Base-by-base conservation (phyloP, 1,140 invertebrate species). In the Lanistes nyassanus region DNA sequence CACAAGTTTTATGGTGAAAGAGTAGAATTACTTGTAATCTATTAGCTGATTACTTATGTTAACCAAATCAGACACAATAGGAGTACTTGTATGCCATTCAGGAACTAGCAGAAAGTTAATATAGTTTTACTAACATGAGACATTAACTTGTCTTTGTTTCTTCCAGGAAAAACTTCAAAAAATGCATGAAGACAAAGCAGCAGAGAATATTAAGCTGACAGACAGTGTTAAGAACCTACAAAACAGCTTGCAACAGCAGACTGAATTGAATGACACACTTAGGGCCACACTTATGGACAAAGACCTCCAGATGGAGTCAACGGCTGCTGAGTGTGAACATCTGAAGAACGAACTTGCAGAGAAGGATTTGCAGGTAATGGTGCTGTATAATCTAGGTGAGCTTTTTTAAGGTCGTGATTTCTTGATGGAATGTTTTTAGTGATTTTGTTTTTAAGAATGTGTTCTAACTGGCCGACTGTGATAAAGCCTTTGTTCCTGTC, bases 251-350 rank as follows among this genome's bases (percentile, higher is more conserved):
- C 56, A 55, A n/a, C 64, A 68, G 26, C 73, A 26, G 26, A 69
- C 74, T 9, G 67, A 77, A 51, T 19, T 68, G 23, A 75, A 75
- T 37, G 53, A 70, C 66, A 70, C 34, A 9, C 58, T 80, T 62
- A 62, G 69, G 19, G 76, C 73, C n/a, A 69, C 71, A 21, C 42
- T 77, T 37, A 77, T 73, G 76, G 79, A 80, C 47, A 80, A 74
- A 29, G 73, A 74, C 67, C 60, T 80, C 16, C 39, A 65, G 11
- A 23, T 69, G 62, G 79, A 80, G 37, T 42, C 51, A 55, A 21
- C 74, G 6, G 39, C 56, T 23, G 68, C 75, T 31, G 79, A 77
- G 21, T 23, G 19, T 37, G 72, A 75, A 29, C 36, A 29, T 7
- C 19, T 75, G 23, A 37, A 39, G 11, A 39, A 29, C 21, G 23